A percentile compares a stretch with the other conserved stretches of the same genome.
Conservation (phyloP, 1,140 invertebrate species). For the Rhopalosiphum maidis region DNA sequence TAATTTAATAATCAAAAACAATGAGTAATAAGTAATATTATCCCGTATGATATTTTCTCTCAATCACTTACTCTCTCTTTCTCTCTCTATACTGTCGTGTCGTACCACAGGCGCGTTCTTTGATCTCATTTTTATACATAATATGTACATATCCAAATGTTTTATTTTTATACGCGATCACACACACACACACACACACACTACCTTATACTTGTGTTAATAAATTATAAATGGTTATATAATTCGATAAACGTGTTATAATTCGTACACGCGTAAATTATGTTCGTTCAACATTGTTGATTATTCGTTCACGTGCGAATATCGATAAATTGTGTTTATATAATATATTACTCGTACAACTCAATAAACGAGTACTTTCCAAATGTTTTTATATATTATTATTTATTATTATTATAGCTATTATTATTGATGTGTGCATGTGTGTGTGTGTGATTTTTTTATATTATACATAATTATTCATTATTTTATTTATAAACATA, state of each 20-base stretch:
- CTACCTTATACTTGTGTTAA: background rate
- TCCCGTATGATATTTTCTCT: background rate
- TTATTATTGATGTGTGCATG: background rate
- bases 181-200: background rate
- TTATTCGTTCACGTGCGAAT: too few relatives aligned
- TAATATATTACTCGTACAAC: background rate
- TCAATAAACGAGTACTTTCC: background rate
- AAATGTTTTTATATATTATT: background rate
- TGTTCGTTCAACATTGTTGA: too few relatives aligned
- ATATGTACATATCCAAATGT: background rate
- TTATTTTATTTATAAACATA: background rate
- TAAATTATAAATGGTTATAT: background rate
- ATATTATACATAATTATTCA: background rate
- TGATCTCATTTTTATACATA: slow-evolving; percentile 39
- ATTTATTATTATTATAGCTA: background rate
- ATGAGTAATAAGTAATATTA: background rate
- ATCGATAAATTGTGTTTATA: background rate
- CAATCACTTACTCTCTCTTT: background rate
- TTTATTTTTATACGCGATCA: background rate
- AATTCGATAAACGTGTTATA: background rate
- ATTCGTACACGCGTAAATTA: background rate
- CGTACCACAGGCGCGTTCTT: background rate
- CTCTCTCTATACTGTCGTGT: background rate
- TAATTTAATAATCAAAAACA: background rate
- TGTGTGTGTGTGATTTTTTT: background rate